phyloP scores from a whole-genome alignment of 2,113 vertebrate species.

The Chlamydotis undulata region DNA sequence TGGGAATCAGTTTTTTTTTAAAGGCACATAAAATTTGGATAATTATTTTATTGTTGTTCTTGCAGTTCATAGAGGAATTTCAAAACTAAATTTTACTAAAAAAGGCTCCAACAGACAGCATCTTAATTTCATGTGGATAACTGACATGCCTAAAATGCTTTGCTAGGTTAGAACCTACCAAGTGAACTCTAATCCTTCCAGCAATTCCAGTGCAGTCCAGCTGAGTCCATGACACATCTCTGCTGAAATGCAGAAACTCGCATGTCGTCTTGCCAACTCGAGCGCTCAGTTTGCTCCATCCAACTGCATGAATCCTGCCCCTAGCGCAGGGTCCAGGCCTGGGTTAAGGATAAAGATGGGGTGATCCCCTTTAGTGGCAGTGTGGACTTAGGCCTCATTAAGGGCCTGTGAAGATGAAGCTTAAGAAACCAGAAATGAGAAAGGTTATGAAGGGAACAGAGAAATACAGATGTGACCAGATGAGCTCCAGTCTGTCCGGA shows the following conservation, averaged over 20 bases:
- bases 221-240: background rate
- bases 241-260: fast-evolving
- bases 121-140: background rate
- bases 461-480: background rate
- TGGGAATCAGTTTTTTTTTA: background rate
- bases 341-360: background rate
- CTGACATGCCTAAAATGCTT: background rate
- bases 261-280: fast-evolving
- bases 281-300: background rate
- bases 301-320: background rate
- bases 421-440: background rate
- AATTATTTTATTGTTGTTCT: background rate
- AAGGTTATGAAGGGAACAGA: background rate
- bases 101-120: background rate
- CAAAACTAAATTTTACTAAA: background rate
- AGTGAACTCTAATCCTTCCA: background rate
- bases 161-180: background rate
- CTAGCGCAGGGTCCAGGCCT: background rate
- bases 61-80: background rate
- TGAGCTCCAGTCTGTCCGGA: background rate
- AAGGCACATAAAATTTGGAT: fast-evolving
- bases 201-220: background rate
- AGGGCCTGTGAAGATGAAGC: background rate
- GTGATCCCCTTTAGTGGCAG: background rate
- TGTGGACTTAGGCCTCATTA: background rate